A percentile compares a stretch with the other conserved stretches of the same genome.
These are phyloP conservation scores for Ovis aries DNA, from an alignment of 2,113 vertebrate species.

Conservation along the genomic window DNA sequence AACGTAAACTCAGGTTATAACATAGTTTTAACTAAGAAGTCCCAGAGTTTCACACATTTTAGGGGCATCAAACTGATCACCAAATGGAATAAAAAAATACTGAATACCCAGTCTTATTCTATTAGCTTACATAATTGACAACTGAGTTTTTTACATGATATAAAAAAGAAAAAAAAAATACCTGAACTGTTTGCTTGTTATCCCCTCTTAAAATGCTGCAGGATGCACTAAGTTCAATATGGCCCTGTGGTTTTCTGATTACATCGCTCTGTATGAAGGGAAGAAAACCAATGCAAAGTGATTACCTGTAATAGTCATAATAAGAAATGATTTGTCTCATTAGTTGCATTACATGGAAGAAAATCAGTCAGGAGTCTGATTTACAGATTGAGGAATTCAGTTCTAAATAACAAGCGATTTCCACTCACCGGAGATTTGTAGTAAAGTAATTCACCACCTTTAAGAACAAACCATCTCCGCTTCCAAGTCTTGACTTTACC, in stretches of 20 bases:
- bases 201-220: slow-evolving; percentile 93
- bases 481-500: slow-evolving; percentile 97
- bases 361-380: background rate
- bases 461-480: slow-evolving; percentile 97
- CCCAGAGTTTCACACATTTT: background rate
- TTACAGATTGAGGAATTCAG: background rate
- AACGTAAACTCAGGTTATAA: background rate
- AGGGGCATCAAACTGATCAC: background rate
- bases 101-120: background rate
- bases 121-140: background rate
- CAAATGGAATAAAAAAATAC: background rate
- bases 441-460: slow-evolving; percentile 96
- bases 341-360: background rate
- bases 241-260: slow-evolving; percentile 95
- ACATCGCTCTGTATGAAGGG: slow-evolving; percentile 90
- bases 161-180: slow-evolving; percentile 53
- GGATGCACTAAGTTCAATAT: slow-evolving; percentile 92
- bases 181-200: slow-evolving; percentile 96
- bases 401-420: background rate
- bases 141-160: background rate
- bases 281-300: slow-evolving; percentile 30
- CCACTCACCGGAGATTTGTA: slow-evolving; percentile 96
- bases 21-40: background rate
- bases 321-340: slow-evolving; percentile 1
- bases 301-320: background rate